Base-by-base conservation (phyloP, 2,797 vertebrate species). In the Simalia tracyae region DNA sequence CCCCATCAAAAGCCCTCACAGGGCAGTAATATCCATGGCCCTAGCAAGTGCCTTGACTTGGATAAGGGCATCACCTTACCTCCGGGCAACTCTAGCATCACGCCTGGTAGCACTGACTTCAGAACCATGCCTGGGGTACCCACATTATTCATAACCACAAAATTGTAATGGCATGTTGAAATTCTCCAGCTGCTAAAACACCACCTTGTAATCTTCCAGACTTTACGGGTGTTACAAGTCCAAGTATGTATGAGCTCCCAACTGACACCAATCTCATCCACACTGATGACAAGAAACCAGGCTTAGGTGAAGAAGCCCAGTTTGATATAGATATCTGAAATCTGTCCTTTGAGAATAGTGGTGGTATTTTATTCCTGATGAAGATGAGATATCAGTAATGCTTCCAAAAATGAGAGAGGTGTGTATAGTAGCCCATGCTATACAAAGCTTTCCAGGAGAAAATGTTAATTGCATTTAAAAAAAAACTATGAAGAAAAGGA, bases 81-180 rank as follows among this genome's bases (percentile, higher is more conserved):
- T 17, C 15, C 68, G 36, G 36, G 17, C 68, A 19, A 36, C 36
- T 72, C 3, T 72, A 72, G 36, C 68, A 72, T 72, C 68, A 36
- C 2, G 1, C 1, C 15, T 72, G n/a, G 57, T 59, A 15, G 31
- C 15, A 36, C 31, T 72, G n/a, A 7, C 31, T 76, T 76, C 17
- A 19, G 36, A 76, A 36, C 57, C 7, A 76, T 76, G 31, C 31
- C 68, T 76, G 31, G 99, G 99, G 98, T n/a, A 99, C 98, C 92
- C 98, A 98, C 94, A 99, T 99, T 84, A 99, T 99, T 96, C 99
- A 99, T 0, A 98, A 99, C 94, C 98, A 98, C 9, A 98, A 99
- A 94, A 99, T 99, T 96, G 88, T 99, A 92, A 98, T 99, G 97
- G 98, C 99, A 93, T 99, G 98, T 95, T 98, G 99, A 93, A 98